Conservation (phyloP, 2,113 vertebrate species). For the Typhlomys cinereus region DNA sequence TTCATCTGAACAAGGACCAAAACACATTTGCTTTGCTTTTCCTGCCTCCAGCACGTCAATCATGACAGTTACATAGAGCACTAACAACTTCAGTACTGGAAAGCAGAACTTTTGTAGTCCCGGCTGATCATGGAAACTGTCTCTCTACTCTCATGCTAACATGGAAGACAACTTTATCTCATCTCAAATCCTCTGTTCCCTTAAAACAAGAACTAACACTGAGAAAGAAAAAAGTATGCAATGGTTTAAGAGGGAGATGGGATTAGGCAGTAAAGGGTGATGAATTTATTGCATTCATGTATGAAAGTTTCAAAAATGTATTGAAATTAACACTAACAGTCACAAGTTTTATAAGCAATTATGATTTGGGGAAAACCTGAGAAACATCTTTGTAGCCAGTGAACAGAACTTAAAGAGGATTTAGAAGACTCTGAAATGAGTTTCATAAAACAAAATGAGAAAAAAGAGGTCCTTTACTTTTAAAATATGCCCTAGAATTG, state of each 20-base stretch:
- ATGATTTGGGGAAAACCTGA: not conserved
- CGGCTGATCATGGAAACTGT: not conserved
- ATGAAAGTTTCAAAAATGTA: no score
- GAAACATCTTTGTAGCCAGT: slow-evolving; percentile 33
- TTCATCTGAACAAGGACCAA: not conserved
- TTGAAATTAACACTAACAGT: no score
- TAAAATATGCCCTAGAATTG: slow-evolving; percentile 25
- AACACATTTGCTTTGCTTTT: not conserved
- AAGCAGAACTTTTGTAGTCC: not conserved
- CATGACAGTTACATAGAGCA: not conserved
- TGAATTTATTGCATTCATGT: no score
- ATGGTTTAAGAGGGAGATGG: no score
- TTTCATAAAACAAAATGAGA: slow-evolving; percentile 38
- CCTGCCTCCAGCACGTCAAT: not conserved
- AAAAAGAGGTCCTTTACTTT: slow-evolving; percentile 20
- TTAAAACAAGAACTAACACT: not conserved
- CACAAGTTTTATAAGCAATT: not conserved
- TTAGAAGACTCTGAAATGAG: slow-evolving; percentile 16
- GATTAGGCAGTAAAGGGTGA: no score
- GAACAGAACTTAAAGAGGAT: slow-evolving; percentile 35
- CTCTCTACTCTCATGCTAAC: slow-evolving; percentile 30
- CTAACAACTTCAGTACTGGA: not conserved
- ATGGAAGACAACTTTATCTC: not conserved
- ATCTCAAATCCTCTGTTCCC: not conserved
- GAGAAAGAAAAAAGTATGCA: no score